Percentiles rank a stretch among this genome's conserved stretches.
Evolutionary conservation across 2,113 vertebrate genomes (phyloP).

Genomic region (Coracopsis vasa): DNA sequence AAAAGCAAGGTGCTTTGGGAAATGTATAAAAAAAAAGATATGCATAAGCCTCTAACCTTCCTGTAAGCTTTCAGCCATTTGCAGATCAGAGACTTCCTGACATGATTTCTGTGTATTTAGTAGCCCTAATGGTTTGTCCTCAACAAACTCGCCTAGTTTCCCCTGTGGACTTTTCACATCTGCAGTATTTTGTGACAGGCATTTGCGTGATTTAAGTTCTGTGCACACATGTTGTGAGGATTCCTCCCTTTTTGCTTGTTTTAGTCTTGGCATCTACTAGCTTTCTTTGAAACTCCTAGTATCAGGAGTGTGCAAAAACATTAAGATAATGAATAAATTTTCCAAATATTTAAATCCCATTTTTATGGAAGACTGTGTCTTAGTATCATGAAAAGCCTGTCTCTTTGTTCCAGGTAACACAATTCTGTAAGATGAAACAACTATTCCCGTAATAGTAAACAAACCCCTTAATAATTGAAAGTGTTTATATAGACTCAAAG

Average conservation of each 20-base stretch:
- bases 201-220: background rate
- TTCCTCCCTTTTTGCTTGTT: background rate
- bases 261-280: background rate
- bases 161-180: background rate
- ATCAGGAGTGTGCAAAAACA: background rate
- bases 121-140: background rate
- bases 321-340: background rate
- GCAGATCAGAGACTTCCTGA: constrained; percentile 8
- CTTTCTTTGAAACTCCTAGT: background rate
- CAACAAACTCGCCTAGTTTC: background rate
- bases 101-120: background rate
- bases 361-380: background rate
- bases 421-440: background rate
- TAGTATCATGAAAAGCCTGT: background rate
- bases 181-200: background rate
- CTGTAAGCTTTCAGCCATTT: background rate
- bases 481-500: background rate
- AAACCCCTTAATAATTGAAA: background rate
- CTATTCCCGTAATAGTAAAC: background rate
- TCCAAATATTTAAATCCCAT: background rate
- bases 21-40: background rate
- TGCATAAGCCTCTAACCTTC: background rate
- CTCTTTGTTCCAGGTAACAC: background rate
- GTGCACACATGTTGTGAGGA: background rate
- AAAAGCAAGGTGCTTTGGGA: background rate